phyloP scores from a whole-genome alignment of 2,888 invertebrate genomes.

The Cephus pygmeus region DNA sequence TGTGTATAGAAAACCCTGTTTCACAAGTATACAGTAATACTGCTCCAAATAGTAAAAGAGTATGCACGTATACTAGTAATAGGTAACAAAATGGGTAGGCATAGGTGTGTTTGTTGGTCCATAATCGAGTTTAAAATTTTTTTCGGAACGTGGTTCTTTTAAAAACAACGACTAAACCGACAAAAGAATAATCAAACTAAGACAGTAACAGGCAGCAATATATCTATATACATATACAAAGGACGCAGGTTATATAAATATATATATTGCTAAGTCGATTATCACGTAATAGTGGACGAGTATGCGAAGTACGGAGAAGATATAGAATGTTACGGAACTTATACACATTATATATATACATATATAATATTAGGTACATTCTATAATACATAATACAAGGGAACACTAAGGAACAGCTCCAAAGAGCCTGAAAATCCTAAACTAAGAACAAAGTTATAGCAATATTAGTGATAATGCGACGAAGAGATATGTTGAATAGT shows the following conservation, averaged over 20 bases:
- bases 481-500: constrained; percentile 4
- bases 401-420: constrained; percentile 43
- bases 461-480: constrained; percentile 54
- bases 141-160: not conserved
- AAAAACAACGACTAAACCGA: constrained; percentile 10
- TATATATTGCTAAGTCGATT: constrained; percentile 17
- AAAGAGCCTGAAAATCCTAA: constrained; percentile 44
- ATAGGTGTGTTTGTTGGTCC: not conserved
- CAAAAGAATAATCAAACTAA: constrained; percentile 35
- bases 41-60: not conserved
- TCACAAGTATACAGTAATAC: not conserved
- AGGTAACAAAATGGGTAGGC: not conserved
- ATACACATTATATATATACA: constrained; percentile 6
- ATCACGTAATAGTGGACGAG: not conserved
- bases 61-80: not conserved
- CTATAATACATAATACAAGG: constrained; percentile 30
- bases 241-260: not conserved
- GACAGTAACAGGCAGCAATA: constrained; percentile 22
- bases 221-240: constrained; percentile 1
- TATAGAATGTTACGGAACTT: constrained; percentile 24
- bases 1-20: constrained; percentile 17
- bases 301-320: constrained; percentile 22
- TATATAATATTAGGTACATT: constrained; percentile 16
- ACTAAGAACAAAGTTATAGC: constrained; percentile 49
- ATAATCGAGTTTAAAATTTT: not conserved